Evolutionary conservation across 2,113 vertebrate species (phyloP), one percentile per base, ranked within the genome.

Genomic region (Ceuthmochares aereus): DNA sequence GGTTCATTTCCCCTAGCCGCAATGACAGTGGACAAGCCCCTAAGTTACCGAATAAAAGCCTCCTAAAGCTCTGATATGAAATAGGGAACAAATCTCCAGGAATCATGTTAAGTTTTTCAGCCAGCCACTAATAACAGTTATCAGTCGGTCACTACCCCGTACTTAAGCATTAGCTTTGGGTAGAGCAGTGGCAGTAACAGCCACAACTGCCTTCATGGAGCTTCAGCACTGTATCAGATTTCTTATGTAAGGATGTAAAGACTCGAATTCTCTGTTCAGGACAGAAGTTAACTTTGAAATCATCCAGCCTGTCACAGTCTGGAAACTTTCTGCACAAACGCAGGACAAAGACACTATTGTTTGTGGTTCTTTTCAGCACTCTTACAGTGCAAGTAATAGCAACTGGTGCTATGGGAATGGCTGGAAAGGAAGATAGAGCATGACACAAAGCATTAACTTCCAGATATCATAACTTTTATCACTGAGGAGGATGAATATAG

Each of bases 81-180:
- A 79, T 47, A 63, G 8, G 54, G 76, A 94, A 32, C 42, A 83
- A 59, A 77, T 51, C 22, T 69, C 30, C 23, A 18, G 40, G 3
- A 82, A 68, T 14, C 1, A 0, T 40, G 23, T 49, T 68, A 21
- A 36, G 7, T 37, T 67, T 8, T 25, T 80, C 6, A 1, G 5
- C 7, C 63, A 16, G 45, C 17, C 22, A 2, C 49, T 43, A 14
- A 5, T 52, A 21, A 34, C 6, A 62, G 27, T 59, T 36, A 1
- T 9, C 13, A 6, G 9, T 51, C 1, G 0, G 36, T 60, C 1
- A 0, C 49, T 58, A 11, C 12, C 32, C 22, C 25, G 0, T 34
- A 58, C 47, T 29, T 21, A 17, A 82, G 49, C 22, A 42, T 30
- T 51, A 13, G 14, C 47, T 72, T 66, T 47, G 12, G 58, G 68